Evolutionary conservation across 2,113 vertebrate genomes (phyloP).

Genomic region (Lates calcarifer): DNA sequence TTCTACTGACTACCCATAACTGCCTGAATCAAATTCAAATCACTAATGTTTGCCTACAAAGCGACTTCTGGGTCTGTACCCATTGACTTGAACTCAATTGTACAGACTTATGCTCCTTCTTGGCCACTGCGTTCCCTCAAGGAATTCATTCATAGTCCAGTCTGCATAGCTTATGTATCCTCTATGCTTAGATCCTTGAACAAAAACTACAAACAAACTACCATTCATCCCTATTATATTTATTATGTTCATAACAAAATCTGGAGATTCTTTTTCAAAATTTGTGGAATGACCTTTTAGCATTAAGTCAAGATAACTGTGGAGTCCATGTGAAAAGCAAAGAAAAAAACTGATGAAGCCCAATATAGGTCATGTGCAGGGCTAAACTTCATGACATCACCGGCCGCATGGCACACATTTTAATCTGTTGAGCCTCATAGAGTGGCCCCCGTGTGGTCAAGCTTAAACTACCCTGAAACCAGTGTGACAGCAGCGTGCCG

Average conservation of each 20-base stretch:
- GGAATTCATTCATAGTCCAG: too few species aligned
- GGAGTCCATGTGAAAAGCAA: background rate
- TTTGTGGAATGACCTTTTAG: background rate
- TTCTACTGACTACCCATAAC: too few species aligned
- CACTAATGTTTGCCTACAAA: too few species aligned
- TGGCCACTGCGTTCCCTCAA: too few species aligned
- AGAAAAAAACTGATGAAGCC: background rate
- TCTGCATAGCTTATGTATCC: background rate
- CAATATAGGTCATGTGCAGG: slow-evolving; percentile 55
- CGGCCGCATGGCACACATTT: slow-evolving; percentile 51
- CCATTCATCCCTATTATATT: too few species aligned
- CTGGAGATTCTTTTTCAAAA: background rate
- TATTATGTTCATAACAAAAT: background rate
- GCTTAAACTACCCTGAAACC: slow-evolving; percentile 59
- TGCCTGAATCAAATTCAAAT: too few species aligned
- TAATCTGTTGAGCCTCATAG: slow-evolving; percentile 70
- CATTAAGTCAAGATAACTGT: background rate
- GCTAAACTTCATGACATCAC: slow-evolving; percentile 66
- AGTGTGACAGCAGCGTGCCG: slow-evolving; percentile 34
- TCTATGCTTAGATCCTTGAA: too few species aligned
- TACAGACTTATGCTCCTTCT: too few species aligned
- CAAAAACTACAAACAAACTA: too few species aligned
- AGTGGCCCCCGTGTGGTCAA: slow-evolving; percentile 44
- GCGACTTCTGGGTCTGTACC: too few species aligned
- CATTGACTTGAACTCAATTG: too few species aligned